These are phyloP conservation scores for Busseola fusca DNA, from an alignment of 2,888 invertebrate genomes.

Conservation along the genomic window DNA sequence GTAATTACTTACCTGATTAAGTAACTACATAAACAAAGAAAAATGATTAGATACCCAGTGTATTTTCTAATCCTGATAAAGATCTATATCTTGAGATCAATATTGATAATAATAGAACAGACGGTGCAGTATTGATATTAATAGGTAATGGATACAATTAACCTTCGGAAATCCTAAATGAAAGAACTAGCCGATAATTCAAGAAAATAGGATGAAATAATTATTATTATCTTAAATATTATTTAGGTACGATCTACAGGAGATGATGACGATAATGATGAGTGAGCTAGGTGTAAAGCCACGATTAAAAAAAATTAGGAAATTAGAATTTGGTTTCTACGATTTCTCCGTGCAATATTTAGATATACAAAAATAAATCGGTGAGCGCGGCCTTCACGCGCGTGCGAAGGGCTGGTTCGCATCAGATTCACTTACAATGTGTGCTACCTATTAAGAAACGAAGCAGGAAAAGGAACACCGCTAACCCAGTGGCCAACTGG, in stretches of 20 bases:
- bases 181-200: neutral
- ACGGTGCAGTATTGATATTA: constrained; percentile 15
- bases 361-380: constrained; percentile 26
- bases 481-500: constrained; percentile 89
- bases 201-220: neutral
- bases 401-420: constrained; percentile 54
- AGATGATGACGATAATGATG: neutral
- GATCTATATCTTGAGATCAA: neutral
- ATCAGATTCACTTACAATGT: constrained; percentile 71
- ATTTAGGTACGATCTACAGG: neutral
- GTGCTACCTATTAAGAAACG: constrained; percentile 80
- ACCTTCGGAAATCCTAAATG: constrained; percentile 5
- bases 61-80: constrained; percentile 26
- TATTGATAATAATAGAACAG: constrained; percentile 12
- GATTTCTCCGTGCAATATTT: neutral
- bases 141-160: constrained; percentile 2
- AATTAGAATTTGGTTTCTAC: neutral
- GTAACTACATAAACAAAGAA: constrained; percentile 19
- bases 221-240: constrained; percentile 1
- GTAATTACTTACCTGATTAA: constrained; percentile 15
- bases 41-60: neutral
- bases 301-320: too few relatives aligned
- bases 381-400: constrained; percentile 13
- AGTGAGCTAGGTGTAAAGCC: neutral
- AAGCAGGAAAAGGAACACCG: constrained; percentile 87